These are phyloP conservation scores for Thereva unica DNA, from an alignment of 2,888 invertebrate genomes.

Conservation along the genomic window DNA sequence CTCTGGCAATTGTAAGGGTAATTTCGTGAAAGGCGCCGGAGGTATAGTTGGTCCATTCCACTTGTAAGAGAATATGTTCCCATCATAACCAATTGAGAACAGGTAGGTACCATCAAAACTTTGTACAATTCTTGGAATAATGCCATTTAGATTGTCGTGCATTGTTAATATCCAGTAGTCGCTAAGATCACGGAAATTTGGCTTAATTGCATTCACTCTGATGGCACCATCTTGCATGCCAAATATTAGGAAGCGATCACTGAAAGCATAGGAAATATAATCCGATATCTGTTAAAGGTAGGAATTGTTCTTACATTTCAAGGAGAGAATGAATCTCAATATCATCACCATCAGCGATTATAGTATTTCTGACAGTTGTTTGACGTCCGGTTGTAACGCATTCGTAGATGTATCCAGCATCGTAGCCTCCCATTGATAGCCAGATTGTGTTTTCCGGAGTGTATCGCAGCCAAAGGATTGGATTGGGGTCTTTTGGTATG, in stretches of 20 bases:
- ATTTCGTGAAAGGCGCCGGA: conserved; percentile 36
- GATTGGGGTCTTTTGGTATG: conserved; percentile 64
- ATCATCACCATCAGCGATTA: conserved; percentile 62
- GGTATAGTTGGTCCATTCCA: conserved; percentile 56
- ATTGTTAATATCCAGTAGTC: conserved; percentile 73
- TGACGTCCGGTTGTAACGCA: conserved; percentile 52
- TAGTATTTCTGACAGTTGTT: conserved; percentile 58
- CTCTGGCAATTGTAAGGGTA: conserved; percentile 27
- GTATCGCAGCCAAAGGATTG: conserved; percentile 64
- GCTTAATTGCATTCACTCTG: conserved; percentile 61
- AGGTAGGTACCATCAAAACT: conserved; percentile 63
- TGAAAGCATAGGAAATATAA: conserved; percentile 44
- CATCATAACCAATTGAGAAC: conserved; percentile 72
- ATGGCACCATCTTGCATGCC: conserved; percentile 67
- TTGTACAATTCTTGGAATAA: conserved; percentile 66
- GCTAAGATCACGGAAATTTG: conserved; percentile 61
- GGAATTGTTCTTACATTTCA: conserved; percentile 58
- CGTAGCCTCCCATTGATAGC: conserved; percentile 68
- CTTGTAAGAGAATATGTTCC: conserved; percentile 74
- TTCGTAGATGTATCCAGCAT: conserved; percentile 71
- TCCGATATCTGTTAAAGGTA: neutral
- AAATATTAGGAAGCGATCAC: conserved; percentile 63
- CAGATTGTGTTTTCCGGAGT: conserved; percentile 62
- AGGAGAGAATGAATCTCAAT: conserved; percentile 63
- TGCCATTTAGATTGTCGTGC: conserved; percentile 76